A percentile compares a stretch with the other conserved stretches of the same genome.
Conservation (phyloP, 1,140 invertebrate genomes). For the Aphelenchoides avenae region DNA sequence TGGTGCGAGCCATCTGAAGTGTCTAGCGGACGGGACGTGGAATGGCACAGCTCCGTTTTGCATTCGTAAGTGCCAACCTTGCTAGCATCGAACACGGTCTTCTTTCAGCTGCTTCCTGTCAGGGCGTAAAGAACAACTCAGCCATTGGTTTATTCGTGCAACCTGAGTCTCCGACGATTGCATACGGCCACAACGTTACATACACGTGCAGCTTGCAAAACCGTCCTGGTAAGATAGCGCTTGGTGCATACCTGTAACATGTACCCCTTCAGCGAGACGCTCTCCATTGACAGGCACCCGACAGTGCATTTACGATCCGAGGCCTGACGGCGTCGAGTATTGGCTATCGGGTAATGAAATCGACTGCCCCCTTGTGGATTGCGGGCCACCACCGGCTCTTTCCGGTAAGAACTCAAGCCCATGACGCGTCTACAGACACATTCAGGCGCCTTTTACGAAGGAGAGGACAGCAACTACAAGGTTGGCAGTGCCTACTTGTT, state of each 20-base stretch:
- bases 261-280: conserved; percentile 6
- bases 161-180: conserved; percentile 41
- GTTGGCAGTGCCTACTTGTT: conserved; percentile 74
- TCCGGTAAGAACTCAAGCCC: conserved; percentile 29
- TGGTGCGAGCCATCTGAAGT: conserved; percentile 76
- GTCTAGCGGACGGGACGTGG: conserved; percentile 80
- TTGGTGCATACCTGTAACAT: background rate
- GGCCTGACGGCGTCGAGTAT: conserved; percentile 78
- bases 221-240: conserved; percentile 38
- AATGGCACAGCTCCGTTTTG: conserved; percentile 87
- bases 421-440: conserved; percentile 9
- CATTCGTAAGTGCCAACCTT: conserved; percentile 46
- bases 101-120: conserved; percentile 51
- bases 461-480: conserved; percentile 76
- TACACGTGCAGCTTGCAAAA: conserved; percentile 53
- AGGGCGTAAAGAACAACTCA: conserved; percentile 49
- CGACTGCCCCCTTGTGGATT: conserved; percentile 60
- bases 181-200: conserved; percentile 53
- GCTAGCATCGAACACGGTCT: background rate
- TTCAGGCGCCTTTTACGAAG: conserved; percentile 84
- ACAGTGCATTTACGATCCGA: conserved; percentile 91
- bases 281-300: conserved; percentile 73
- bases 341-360: conserved; percentile 82
- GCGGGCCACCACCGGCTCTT: conserved; percentile 53
- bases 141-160: conserved; percentile 50